These are phyloP conservation scores for Epinephelus moara DNA, from an alignment of 2,113 vertebrate genomes.

Conservation along the genomic window DNA sequence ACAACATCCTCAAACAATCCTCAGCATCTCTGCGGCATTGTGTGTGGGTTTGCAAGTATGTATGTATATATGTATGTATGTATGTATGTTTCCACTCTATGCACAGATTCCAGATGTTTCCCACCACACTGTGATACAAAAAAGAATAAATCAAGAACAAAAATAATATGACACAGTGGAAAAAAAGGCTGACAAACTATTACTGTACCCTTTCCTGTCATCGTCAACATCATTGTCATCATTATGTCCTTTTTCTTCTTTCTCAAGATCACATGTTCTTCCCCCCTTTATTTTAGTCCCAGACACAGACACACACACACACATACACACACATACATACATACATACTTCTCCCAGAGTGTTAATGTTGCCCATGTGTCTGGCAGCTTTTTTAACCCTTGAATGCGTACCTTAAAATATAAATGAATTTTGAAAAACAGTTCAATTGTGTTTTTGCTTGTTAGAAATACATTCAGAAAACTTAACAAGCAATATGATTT, in stretches of 20 bases:
- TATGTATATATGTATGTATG: not conserved
- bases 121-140: not conserved
- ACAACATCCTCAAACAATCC: slow-evolving; percentile 8
- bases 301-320: not conserved
- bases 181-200: not conserved
- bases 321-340: not conserved
- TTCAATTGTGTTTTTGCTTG: not conserved
- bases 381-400: slow-evolving; percentile 55
- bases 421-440: not conserved
- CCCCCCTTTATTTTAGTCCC: slow-evolving; percentile 8
- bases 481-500: not conserved
- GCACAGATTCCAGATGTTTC: not conserved
- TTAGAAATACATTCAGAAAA: not conserved
- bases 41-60: not conserved
- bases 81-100: not conserved
- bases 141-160: not conserved
- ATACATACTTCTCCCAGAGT: slow-evolving; percentile 4
- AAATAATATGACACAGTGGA: not conserved
- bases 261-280: not conserved
- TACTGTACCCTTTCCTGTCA: not conserved
- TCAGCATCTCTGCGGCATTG: not conserved
- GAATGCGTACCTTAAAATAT: not conserved
- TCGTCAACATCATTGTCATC: slow-evolving; percentile 8
- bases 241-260: not conserved
- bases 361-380: slow-evolving; percentile 72